phyloP scores from a whole-genome alignment of 2,888 invertebrate genomes.

The Stenichneumon culpator region DNA sequence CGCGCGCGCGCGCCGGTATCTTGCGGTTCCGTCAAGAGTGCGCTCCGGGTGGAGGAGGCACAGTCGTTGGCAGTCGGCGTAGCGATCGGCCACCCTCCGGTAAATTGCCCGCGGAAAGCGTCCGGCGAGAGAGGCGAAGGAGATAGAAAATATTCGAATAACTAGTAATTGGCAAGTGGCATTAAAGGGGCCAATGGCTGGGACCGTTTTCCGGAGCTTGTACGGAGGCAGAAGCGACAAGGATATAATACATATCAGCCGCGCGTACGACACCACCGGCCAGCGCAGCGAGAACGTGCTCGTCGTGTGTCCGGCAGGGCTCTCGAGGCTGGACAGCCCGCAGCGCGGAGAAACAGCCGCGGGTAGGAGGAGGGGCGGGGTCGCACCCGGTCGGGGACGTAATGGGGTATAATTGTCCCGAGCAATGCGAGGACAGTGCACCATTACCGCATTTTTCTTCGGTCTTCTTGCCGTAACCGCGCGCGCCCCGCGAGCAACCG shows the following conservation, averaged over 20 bases:
- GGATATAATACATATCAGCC: not conserved
- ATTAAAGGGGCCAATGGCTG: conserved; percentile 1
- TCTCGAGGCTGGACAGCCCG: not conserved
- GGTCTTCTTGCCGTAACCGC: conserved; percentile 76
- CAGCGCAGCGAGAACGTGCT: conserved; percentile 9
- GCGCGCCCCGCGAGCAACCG: conserved; percentile 69
- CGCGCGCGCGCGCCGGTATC: conserved; percentile 71
- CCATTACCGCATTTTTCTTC: conserved; percentile 85
- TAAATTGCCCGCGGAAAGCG: conserved; percentile 53
- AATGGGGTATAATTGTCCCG: conserved; percentile 85
- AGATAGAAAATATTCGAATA: conserved; percentile 40
- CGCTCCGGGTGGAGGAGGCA: conserved; percentile 47
- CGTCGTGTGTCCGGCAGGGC: conserved; percentile 16
- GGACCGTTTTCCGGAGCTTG: not conserved
- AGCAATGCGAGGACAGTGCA: conserved; percentile 85
- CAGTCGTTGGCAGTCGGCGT: not conserved
- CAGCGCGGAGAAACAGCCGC: conserved; percentile 50
- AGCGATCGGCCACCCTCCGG: not conserved
- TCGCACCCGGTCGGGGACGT: conserved; percentile 76
- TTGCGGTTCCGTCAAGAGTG: conserved; percentile 37
- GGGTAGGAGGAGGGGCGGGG: conserved; percentile 54
- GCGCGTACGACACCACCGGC: conserved; percentile 3
- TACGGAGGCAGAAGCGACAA: not conserved
- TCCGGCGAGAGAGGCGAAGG: conserved; percentile 50
- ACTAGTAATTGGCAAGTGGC: conserved; percentile 1